A percentile compares a stretch with the other conserved stretches of the same genome.
Conservation (phyloP, 2,888 invertebrate species). For the Cryptocheilus praepositus region DNA sequence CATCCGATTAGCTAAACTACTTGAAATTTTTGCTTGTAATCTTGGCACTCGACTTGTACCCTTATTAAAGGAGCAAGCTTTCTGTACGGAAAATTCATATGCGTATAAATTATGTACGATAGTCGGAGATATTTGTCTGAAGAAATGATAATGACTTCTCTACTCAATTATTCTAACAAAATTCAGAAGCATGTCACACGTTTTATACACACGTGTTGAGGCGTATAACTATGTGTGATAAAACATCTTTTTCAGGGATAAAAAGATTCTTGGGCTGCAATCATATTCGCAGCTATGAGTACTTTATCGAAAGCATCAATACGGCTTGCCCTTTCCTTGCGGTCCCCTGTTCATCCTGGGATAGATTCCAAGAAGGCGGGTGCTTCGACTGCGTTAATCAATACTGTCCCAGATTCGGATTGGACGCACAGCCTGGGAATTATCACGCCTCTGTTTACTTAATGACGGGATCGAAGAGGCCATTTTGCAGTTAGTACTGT, state of each 20-base stretch:
- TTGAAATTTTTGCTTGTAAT: too few species aligned
- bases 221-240: background rate
- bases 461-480: conserved; percentile 82
- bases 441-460: conserved; percentile 79
- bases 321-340: conserved; percentile 86
- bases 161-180: too few species aligned
- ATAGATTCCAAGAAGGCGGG: conserved; percentile 82
- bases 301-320: conserved; percentile 89
- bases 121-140: too few species aligned
- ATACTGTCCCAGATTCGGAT: conserved; percentile 82
- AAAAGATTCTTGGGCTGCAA: conserved; percentile 88
- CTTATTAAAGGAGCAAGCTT: too few species aligned
- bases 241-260: conserved; percentile 74
- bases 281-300: conserved; percentile 89
- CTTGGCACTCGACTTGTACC: too few species aligned
- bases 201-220: background rate
- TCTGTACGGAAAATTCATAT: too few species aligned
- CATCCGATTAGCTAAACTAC: too few species aligned
- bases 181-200: too few species aligned
- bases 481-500: conserved; percentile 85
- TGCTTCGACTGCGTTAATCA: conserved; percentile 83
- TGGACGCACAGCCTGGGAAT: conserved; percentile 77
- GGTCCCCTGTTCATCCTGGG: conserved; percentile 87
- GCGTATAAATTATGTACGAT: too few species aligned
- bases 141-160: too few species aligned